Conservation (phyloP, 2,113 vertebrate genomes). For the Spizaetus ornatus region DNA sequence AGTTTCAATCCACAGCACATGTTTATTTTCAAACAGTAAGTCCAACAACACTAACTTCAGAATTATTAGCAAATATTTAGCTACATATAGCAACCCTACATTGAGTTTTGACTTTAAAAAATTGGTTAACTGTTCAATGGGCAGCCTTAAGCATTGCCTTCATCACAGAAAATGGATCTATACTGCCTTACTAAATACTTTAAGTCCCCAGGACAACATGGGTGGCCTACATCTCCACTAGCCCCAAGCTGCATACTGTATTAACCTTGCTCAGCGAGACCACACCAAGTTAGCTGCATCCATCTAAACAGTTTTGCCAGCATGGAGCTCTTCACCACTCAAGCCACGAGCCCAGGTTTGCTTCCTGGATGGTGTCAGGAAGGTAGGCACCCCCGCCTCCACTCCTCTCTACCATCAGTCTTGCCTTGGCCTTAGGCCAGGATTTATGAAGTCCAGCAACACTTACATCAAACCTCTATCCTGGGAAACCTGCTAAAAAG, state of each 20-base stretch:
- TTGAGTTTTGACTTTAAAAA: not conserved
- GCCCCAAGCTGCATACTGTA: not conserved
- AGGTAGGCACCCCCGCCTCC: not conserved
- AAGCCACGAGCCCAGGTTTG: not conserved
- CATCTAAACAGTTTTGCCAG: not conserved
- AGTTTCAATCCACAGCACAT: not conserved
- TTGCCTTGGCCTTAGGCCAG: not conserved
- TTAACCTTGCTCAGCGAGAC: not conserved
- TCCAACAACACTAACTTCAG: not conserved
- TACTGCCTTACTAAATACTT: not conserved
- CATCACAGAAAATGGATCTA: not conserved
- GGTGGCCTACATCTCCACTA: not conserved
- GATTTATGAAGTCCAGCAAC: not conserved
- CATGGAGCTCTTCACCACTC: not conserved
- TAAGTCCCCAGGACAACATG: not conserved
- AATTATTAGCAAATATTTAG: not conserved
- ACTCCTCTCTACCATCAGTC: not conserved
- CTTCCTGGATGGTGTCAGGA: not conserved
- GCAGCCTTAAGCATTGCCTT: not conserved
- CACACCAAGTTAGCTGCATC: not conserved
- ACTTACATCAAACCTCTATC: not conserved
- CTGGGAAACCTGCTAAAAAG: not conserved
- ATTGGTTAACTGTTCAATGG: not conserved
- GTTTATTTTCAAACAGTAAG: not conserved
- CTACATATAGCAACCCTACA: not conserved